Evolutionary conservation across 1,140 invertebrate genomes (phyloP).

Genomic region (Pogonomyrmex barbatus): DNA sequence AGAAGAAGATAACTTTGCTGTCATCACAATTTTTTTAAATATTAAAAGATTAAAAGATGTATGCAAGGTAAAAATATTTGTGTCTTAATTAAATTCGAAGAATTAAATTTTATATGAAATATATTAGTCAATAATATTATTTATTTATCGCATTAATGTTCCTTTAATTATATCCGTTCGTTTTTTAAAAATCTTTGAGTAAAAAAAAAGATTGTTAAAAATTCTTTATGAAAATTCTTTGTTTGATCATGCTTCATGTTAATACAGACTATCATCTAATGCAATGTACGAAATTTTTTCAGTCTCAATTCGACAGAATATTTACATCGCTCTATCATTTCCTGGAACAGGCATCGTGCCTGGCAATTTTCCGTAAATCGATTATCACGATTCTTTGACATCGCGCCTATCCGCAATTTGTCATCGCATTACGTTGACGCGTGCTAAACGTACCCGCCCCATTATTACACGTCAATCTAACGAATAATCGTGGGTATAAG

Average conservation of each 20-base stretch:
- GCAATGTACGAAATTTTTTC: neutral
- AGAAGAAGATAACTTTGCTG: neutral
- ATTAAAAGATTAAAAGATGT: neutral
- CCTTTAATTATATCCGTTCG: neutral
- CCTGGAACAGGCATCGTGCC: neutral
- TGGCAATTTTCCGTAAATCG: slow-evolving; percentile 4
- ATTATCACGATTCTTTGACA: slow-evolving; percentile 45
- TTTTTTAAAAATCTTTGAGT: neutral
- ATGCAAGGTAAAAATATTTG: neutral
- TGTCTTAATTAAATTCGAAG: slow-evolving; percentile 9
- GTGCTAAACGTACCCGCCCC: neutral
- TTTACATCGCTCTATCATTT: slow-evolving; percentile 18
- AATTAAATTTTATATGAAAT: neutral
- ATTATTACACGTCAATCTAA: slow-evolving; percentile 42
- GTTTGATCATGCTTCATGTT: neutral
- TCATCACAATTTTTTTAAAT: slow-evolving; percentile 14
- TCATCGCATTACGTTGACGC: slow-evolving; percentile 34
- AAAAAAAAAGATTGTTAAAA: neutral
- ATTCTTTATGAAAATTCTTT: neutral
- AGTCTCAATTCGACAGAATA: neutral
- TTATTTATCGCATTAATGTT: neutral
- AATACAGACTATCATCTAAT: neutral
- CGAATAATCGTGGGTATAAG: neutral
- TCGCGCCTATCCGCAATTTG: slow-evolving; percentile 31
- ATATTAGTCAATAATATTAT: slow-evolving; percentile 3